A percentile compares a stretch with the other conserved stretches of the same genome.
Conservation (phyloP, 2,888 invertebrate genomes). For the Lepeophtheirus nordmannii region DNA sequence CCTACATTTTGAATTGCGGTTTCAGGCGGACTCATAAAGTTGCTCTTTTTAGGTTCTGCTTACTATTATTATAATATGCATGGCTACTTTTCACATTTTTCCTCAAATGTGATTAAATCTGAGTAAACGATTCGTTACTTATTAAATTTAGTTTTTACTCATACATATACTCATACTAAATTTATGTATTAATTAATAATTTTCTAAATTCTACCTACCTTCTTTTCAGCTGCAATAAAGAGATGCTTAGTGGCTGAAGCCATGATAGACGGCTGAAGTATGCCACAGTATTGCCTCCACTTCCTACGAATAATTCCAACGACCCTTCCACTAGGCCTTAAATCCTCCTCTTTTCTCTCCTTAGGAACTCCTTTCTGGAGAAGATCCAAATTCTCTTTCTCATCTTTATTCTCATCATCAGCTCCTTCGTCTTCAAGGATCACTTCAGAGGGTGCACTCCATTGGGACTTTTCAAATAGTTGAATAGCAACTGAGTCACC, state of each 20-base stretch:
- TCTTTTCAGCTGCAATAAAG: constrained; percentile 83
- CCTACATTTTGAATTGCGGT: too few species aligned
- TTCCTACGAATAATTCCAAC: constrained; percentile 92
- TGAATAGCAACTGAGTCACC: constrained; percentile 84
- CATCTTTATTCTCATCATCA: constrained; percentile 14
- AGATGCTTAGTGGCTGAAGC: constrained; percentile 50
- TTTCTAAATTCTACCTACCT: constrained; percentile 33
- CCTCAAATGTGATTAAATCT: too few species aligned
- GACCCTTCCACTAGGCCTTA: constrained; percentile 36
- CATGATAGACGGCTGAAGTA: constrained; percentile 59
- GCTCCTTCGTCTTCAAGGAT: constrained; percentile 36
- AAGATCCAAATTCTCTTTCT: too few species aligned
- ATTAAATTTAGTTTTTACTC: too few species aligned
- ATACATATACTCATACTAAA: too few species aligned
- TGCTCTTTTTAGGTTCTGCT: too few species aligned
- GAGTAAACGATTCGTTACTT: too few species aligned
- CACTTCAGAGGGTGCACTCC: constrained; percentile 68
- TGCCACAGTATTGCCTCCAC: constrained; percentile 96
- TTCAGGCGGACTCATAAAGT: too few species aligned
- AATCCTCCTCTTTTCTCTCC: constrained; percentile 27
- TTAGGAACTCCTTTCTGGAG: constrained; percentile 28
- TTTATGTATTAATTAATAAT: too few species aligned
- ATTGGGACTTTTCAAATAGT: constrained; percentile 68
- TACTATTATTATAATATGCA: too few species aligned
- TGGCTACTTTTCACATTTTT: too few species aligned